Conservation (phyloP, 2,113 vertebrate species). For the Diglossa brunneiventris region DNA sequence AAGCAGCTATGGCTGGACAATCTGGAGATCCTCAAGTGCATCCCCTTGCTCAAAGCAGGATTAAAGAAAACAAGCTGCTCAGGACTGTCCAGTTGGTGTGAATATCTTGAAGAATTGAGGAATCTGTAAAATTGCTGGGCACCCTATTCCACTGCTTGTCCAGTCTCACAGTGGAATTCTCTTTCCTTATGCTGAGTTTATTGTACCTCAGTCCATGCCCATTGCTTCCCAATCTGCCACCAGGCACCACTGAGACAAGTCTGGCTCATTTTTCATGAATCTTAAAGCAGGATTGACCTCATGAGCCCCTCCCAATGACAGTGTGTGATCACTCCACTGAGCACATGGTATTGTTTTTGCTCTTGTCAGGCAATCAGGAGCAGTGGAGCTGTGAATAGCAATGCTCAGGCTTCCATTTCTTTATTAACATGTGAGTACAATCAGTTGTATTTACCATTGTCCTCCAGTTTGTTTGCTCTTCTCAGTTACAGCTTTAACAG, state of each 20-base stretch:
- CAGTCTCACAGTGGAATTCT: neutral
- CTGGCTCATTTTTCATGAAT: neutral
- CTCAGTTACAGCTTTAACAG: neutral
- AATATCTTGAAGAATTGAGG: neutral
- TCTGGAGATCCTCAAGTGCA: neutral
- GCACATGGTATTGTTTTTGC: neutral
- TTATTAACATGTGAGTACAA: neutral
- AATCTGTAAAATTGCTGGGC: neutral
- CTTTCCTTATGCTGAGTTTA: neutral
- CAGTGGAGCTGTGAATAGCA: neutral
- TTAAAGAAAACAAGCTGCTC: neutral
- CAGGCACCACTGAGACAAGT: neutral
- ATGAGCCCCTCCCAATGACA: neutral
- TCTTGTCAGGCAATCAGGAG: neutral
- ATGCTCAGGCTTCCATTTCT: neutral
- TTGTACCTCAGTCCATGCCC: neutral
- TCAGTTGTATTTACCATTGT: conserved; percentile 26
- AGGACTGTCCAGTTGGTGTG: neutral
- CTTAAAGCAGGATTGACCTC: neutral
- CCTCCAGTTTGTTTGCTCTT: conserved; percentile 12
- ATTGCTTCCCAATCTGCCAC: neutral
- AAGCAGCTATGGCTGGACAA: neutral
- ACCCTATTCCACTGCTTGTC: neutral
- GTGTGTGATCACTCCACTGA: neutral
- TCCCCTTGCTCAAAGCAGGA: neutral